These are phyloP conservation scores for Acropora tenuis DNA, from an alignment of 64 coral and sea anemone genomes.

Conservation along the genomic window DNA sequence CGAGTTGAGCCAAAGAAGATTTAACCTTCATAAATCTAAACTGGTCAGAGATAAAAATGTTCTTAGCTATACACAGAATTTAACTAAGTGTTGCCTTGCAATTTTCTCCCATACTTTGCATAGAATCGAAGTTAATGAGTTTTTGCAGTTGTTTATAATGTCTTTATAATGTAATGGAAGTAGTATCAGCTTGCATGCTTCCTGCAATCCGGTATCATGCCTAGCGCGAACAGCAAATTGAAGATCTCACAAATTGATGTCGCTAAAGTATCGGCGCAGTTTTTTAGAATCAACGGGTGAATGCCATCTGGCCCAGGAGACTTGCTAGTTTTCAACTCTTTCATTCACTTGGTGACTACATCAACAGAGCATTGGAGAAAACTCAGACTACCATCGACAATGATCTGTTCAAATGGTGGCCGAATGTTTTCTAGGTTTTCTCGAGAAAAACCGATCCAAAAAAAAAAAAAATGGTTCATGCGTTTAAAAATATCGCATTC, in stretches of 20 bases:
- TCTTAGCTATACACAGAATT: slow-evolving; percentile 32
- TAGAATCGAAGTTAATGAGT: background rate
- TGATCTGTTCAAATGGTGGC: slow-evolving; percentile 24
- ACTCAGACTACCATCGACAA: background rate
- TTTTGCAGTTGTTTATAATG: too few relatives aligned
- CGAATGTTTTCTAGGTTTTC: too few relatives aligned
- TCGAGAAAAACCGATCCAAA: too few relatives aligned
- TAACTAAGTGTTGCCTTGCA: slow-evolving; percentile 18
- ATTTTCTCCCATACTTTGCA: slow-evolving; percentile 25
- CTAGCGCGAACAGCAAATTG: slow-evolving; percentile 19
- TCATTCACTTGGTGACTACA: background rate
- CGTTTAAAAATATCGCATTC: too few relatives aligned
- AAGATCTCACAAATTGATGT: background rate
- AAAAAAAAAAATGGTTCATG: too few relatives aligned
- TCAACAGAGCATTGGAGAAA: background rate
- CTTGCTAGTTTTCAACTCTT: slow-evolving; percentile 10
- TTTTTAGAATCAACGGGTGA: slow-evolving; percentile 19
- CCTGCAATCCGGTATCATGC: background rate
- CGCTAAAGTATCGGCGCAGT: slow-evolving; percentile 7
- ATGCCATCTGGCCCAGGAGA: slow-evolving; percentile 32
- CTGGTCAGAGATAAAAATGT: slow-evolving; percentile 19
- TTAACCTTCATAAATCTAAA: slow-evolving; percentile 28
- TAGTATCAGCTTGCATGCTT: too few relatives aligned
- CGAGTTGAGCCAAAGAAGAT: slow-evolving; percentile 26
- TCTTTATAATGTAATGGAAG: too few relatives aligned